phyloP scores from a whole-genome alignment of 2,797 vertebrate species.

The Smutsia temminckii region DNA sequence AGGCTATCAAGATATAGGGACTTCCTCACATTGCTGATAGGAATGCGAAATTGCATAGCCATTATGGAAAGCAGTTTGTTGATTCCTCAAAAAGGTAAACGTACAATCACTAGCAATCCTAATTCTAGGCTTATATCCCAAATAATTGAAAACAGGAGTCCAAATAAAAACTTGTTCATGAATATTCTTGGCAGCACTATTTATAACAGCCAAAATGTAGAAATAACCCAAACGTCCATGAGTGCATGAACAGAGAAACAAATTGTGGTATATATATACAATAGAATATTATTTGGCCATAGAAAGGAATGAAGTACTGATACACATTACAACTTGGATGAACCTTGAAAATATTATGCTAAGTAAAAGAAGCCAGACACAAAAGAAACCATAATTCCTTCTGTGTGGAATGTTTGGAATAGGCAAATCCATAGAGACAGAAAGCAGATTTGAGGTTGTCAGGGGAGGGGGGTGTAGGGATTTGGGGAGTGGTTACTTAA shows the following conservation, averaged over 20 bases:
- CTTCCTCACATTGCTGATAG: not conserved
- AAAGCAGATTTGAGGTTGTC: not conserved
- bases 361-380: not conserved
- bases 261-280: not conserved
- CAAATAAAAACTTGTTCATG: not conserved
- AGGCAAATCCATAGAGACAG: not conserved
- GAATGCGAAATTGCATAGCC: not conserved
- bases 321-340: not conserved
- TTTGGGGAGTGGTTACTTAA: not conserved
- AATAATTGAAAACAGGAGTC: not conserved
- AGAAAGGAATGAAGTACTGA: not conserved
- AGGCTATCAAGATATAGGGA: not conserved
- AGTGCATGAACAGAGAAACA: not conserved
- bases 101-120: not conserved
- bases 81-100: not conserved
- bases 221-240: not conserved
- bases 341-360: not conserved
- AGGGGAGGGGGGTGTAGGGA: not conserved
- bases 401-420: not conserved
- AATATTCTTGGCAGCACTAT: not conserved
- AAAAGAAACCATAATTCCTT: not conserved
- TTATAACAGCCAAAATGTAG: not conserved
- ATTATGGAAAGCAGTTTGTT: not conserved
- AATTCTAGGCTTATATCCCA: not conserved
- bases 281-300: not conserved